Base-by-base conservation (phyloP, 2,797 vertebrate genomes). In the Lutjanus campechanus region DNA sequence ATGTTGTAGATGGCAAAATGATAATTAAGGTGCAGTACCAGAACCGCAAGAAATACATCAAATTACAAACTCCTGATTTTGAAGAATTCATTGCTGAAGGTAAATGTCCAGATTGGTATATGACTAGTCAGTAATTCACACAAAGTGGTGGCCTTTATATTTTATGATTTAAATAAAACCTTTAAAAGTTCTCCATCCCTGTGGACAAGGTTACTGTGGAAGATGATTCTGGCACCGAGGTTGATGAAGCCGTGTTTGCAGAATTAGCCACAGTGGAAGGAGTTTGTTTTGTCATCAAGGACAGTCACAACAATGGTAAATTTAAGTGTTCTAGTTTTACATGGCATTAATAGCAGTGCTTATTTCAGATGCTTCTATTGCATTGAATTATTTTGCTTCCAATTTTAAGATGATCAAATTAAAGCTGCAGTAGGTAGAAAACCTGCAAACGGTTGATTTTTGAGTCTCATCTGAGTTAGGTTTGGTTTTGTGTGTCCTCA, bases 31-130 rank as follows among this genome's bases (percentile, higher is more conserved):
- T 29, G 36, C 46, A 29, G 46, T 49, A 49, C 19, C 25, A 56
- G 25, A 55, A 54, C 41, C 20, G 9, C 40, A 59, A 51, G 29
- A 65, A 65, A 58, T 50, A 51, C 11, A 58, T 77, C 16, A 77
- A 55, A 15, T 50, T 80, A 29, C 64, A 79, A 54, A 43, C 6
- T 36, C 40, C 47, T 54, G 69, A 68, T 55, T 67, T 62, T 58
- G 69, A 58, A 60, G 53, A 78, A 60, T 78, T 78, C 19, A 51
- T 63, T 53, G 63, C 11, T 69, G 53, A 70, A 54, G 44, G 53
- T 41, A 61, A 29, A 12, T 66, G 6, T 70, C 1, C 9, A 3
- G 15, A 12, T 17, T 64, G 36, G 0, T 20, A 15, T 47, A 20
- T 55, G 55, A 49, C 13, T 68, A 43, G 47, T 25, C 13, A 49